Evolutionary conservation across 2,888 invertebrate species (phyloP), one percentile per base, ranked within the genome.

Genomic region (Pyrocoelia pectoralis): DNA sequence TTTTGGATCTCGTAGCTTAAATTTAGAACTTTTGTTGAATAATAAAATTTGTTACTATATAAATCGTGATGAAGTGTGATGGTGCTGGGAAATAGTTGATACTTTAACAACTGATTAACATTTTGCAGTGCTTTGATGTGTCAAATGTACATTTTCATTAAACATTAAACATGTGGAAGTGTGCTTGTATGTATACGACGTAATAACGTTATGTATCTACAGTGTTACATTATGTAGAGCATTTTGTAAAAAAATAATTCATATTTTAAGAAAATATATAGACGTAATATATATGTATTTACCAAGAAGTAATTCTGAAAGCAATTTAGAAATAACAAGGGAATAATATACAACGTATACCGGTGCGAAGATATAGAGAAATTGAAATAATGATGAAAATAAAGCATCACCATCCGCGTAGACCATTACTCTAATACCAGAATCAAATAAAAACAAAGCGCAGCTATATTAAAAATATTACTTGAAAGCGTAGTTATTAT

Each of bases 361-460:
- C 64, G 55, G 64, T 59, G 56, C 69, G 69, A 69, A 69, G 60
- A 63, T 67, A 62, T 62, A 61, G 69, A 69, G 67, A 69, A 69
- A 69, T 69, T 69, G 69, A 67, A 69, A 69, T 69, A 69, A 69
- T 69, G 69, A 69, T 67, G 69, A 66, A 69, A 69, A 69, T 69
- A 67, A 69, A 68, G 57, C 65, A 67, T 62, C 63, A 48, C 56
- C 59, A 19, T 60, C 51, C 50, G 50, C 40, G 55, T 56, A 63
- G 63, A 43, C 61, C 56, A 65, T 65, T 65, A 60, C 56, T 41
- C 55, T 61, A 56, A 65, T 61, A 56, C 60, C 56, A 59, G 64
- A 64, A 55, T 59, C 58, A 64, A 64, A 64, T 64, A 64, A 64
- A 64, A 64, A 64, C 64, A 64, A 64, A 64, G 59, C 64, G 41